A percentile compares a stretch with the other conserved stretches of the same genome.
phyloP scores from a whole-genome alignment of 2,888 invertebrate species.

The Yponomeuta evonymella region DNA sequence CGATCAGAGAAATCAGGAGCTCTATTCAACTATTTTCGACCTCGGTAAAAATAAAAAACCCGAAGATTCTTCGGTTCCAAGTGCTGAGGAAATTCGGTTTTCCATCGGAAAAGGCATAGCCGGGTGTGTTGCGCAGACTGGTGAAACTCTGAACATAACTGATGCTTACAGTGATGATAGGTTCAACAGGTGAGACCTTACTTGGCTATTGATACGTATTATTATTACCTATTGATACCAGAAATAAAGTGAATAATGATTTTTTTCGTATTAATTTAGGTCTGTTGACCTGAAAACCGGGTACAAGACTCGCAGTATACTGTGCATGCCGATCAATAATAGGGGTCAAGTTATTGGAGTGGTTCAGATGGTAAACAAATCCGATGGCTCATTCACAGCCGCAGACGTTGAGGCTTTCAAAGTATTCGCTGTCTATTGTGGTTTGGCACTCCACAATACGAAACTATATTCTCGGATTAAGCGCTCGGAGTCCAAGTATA shows the following conservation, averaged over 20 bases:
- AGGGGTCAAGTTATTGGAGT: slow-evolving; percentile 87
- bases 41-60: slow-evolving; percentile 59
- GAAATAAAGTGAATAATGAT: neutral
- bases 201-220: neutral
- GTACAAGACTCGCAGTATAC: slow-evolving; percentile 82
- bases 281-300: slow-evolving; percentile 81
- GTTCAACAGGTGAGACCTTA: slow-evolving; percentile 77
- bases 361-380: slow-evolving; percentile 90
- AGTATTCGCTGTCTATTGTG: slow-evolving; percentile 90
- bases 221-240: neutral
- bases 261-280: slow-evolving; percentile 34
- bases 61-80: slow-evolving; percentile 24
- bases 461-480: slow-evolving; percentile 89
- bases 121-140: slow-evolving; percentile 87
- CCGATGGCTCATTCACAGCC: slow-evolving; percentile 66
- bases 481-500: slow-evolving; percentile 88
- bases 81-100: slow-evolving; percentile 77
- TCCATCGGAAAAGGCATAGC: slow-evolving; percentile 88
- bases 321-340: slow-evolving; percentile 92
- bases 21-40: slow-evolving; percentile 90
- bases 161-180: slow-evolving; percentile 87
- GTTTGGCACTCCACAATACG: slow-evolving; percentile 89
- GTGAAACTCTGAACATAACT: slow-evolving; percentile 86
- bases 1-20: slow-evolving; percentile 82
- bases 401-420: slow-evolving; percentile 89